These are phyloP conservation scores for Embiotoca jacksoni DNA, from an alignment of 2,113 vertebrate genomes.

Conservation along the genomic window DNA sequence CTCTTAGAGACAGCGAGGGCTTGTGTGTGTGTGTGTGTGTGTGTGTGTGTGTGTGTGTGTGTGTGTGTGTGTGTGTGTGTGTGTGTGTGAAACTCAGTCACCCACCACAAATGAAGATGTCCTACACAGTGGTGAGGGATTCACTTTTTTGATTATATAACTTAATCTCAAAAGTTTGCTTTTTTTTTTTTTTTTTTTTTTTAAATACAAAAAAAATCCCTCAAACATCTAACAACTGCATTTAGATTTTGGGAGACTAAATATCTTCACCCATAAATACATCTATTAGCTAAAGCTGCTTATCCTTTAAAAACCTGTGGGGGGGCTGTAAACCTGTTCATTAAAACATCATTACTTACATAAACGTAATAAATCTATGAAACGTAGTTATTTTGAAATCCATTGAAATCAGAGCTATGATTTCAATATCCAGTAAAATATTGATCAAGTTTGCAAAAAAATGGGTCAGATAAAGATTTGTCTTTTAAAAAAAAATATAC, in stretches of 20 bases:
- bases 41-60: slow-evolving; percentile 12
- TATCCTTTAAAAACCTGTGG: neutral
- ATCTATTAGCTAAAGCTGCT: no score
- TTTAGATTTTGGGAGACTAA: neutral
- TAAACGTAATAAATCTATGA: neutral
- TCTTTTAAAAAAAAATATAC: neutral
- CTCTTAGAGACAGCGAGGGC: slow-evolving; percentile 45
- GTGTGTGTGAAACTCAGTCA: slow-evolving; percentile 21
- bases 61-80: no score
- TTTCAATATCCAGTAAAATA: no score
- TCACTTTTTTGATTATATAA: slow-evolving; percentile 1
- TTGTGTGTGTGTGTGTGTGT: slow-evolving; percentile 33
- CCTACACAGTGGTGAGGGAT: neutral
- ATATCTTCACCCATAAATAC: no score
- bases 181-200: no score
- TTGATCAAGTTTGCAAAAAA: neutral
- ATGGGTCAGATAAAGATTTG: neutral
- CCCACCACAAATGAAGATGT: slow-evolving; percentile 11
- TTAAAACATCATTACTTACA: neutral
- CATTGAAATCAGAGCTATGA: no score
- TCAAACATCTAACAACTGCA: no score
- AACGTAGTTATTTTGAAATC: no score
- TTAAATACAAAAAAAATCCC: no score
- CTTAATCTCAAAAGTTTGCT: slow-evolving; percentile 15
- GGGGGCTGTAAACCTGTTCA: neutral